phyloP scores from a whole-genome alignment of 1,140 invertebrate genomes.

The Drosophila funebris region DNA sequence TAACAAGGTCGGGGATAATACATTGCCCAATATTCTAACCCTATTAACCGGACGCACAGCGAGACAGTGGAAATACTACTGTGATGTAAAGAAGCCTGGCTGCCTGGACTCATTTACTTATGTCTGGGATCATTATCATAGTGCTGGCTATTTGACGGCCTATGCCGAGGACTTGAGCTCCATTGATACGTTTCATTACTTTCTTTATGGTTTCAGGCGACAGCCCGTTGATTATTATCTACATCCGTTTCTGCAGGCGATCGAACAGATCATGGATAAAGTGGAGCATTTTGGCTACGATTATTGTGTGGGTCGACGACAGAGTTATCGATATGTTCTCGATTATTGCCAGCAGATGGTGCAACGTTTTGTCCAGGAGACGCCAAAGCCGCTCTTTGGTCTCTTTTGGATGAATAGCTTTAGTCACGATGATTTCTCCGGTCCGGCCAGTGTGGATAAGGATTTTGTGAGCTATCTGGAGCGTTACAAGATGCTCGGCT shows the following conservation, averaged over 20 bases:
- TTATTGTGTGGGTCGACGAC: conserved; percentile 85
- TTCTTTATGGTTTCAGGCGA: conserved; percentile 89
- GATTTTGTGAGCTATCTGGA: conserved; percentile 86
- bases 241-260: conserved; percentile 88
- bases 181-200: conserved; percentile 92
- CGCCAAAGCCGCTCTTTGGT: conserved; percentile 88
- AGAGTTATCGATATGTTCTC: conserved; percentile 85
- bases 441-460: conserved; percentile 87
- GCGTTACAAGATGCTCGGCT: conserved; percentile 84
- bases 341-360: conserved; percentile 86
- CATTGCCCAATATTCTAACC: conserved; percentile 92
- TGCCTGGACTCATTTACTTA: conserved; percentile 88
- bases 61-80: conserved; percentile 79
- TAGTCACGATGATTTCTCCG: conserved; percentile 89
- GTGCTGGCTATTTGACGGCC: conserved; percentile 89
- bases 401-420: conserved; percentile 92
- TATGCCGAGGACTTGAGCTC: conserved; percentile 90
- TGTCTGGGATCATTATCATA: conserved; percentile 90
- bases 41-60: conserved; percentile 87
- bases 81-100: conserved; percentile 84
- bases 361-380: conserved; percentile 57
- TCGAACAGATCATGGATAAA: conserved; percentile 54
- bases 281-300: neutral
- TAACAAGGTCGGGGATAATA: conserved; percentile 88
- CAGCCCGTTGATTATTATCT: conserved; percentile 93